A percentile compares a stretch with the other conserved stretches of the same genome.
These are phyloP conservation scores for Dolichallabes microphthalmus DNA, from an alignment of 2,113 vertebrate genomes.

Conservation along the genomic window DNA sequence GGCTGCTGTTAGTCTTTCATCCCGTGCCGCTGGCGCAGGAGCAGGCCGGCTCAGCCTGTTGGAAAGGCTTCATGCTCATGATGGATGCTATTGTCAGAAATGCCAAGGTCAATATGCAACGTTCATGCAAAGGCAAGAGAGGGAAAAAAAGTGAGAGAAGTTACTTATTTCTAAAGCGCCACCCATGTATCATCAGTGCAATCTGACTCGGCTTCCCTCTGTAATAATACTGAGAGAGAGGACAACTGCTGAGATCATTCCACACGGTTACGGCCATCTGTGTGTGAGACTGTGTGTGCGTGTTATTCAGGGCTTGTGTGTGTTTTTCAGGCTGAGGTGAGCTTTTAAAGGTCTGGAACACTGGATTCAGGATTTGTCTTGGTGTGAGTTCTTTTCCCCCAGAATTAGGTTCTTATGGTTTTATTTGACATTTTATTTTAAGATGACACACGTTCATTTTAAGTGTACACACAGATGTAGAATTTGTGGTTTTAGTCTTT, in stretches of 20 bases:
- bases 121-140: slow-evolving; percentile 58
- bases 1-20: slow-evolving; percentile 86
- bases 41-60: slow-evolving; percentile 79
- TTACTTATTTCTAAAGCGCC: slow-evolving; percentile 83
- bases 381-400: neutral
- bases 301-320: neutral
- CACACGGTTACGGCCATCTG: slow-evolving; percentile 74
- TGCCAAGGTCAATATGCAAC: slow-evolving; percentile 92
- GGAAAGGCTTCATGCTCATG: slow-evolving; percentile 87
- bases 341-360: slow-evolving; percentile 21
- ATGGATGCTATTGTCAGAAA: slow-evolving; percentile 97
- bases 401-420: slow-evolving; percentile 6
- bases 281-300: slow-evolving; percentile 72
- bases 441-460: neutral
- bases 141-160: slow-evolving; percentile 66
- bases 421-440: slow-evolving; percentile 23
- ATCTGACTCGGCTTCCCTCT: slow-evolving; percentile 89
- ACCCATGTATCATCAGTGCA: slow-evolving; percentile 89
- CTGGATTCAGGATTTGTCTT: neutral
- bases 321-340: neutral
- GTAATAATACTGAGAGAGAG: slow-evolving; percentile 86
- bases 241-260: slow-evolving; percentile 87
- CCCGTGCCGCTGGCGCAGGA: slow-evolving; percentile 86
- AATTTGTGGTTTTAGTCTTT: neutral
- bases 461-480: neutral